phyloP scores from a whole-genome alignment of 2,113 vertebrate genomes.

The Phainopepla nitens region DNA sequence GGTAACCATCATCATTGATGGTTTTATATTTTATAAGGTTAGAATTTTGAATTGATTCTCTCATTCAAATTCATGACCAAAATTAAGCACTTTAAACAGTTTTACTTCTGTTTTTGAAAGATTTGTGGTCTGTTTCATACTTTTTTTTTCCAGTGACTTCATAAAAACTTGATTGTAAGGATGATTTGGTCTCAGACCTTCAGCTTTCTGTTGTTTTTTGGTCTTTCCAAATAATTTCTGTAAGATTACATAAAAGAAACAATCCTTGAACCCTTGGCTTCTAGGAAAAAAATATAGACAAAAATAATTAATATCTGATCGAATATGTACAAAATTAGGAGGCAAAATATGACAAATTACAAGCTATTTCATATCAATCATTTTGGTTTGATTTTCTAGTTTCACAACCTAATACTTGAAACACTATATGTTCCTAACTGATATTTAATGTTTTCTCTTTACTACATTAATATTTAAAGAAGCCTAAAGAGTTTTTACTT shows the following conservation, averaged over 20 bases:
- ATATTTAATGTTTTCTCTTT: constrained; percentile 40
- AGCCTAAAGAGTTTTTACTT: constrained; percentile 29
- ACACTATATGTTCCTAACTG: neutral
- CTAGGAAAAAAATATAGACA: neutral
- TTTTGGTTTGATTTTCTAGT: neutral
- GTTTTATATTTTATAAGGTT: neutral
- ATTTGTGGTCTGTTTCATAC: neutral
- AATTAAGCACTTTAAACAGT: neutral
- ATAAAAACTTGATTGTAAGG: neutral
- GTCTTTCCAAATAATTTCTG: neutral
- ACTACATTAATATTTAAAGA: constrained; percentile 56
- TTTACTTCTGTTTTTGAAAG: neutral
- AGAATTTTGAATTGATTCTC: neutral
- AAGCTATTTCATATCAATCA: neutral
- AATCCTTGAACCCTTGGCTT: neutral
- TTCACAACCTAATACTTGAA: neutral
- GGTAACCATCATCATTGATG: neutral
- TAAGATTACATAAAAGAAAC: neutral
- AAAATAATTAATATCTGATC: neutral
- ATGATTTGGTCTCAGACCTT: neutral
- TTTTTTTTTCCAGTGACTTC: neutral
- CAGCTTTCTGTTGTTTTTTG: neutral
- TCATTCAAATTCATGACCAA: neutral
- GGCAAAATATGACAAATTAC: neutral
- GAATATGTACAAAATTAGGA: neutral